Evolutionary conservation across 2,797 vertebrate species (phyloP).

Genomic region (Miichthys miiuy): DNA sequence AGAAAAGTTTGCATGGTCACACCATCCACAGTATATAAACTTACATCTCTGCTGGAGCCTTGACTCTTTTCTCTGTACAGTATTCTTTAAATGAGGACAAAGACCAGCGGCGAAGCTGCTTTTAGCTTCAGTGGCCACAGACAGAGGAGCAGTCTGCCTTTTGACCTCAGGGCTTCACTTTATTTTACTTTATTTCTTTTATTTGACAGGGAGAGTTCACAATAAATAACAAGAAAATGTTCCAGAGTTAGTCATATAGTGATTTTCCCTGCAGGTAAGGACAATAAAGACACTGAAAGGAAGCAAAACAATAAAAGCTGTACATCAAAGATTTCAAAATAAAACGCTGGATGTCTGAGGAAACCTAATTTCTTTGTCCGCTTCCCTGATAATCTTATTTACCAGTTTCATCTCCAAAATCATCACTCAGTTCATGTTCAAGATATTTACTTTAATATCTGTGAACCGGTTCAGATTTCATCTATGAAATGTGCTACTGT

Average conservation of each 20-base stretch:
- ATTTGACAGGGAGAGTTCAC: background rate
- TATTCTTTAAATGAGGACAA: slow-evolving; percentile 1
- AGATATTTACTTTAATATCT: background rate
- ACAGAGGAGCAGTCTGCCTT: slow-evolving; percentile 2
- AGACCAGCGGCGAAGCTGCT: slow-evolving; percentile 1
- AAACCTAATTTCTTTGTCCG: background rate
- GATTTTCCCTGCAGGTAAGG: background rate
- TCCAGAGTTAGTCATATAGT: background rate
- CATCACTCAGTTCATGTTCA: background rate
- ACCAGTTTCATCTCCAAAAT: background rate
- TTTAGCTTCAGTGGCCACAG: slow-evolving; percentile 13
- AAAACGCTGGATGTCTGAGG: background rate
- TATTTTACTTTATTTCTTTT: slow-evolving; percentile 23
- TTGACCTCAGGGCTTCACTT: slow-evolving; percentile 9
- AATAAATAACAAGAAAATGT: background rate
- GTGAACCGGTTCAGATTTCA: background rate
- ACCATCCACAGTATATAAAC: background rate
- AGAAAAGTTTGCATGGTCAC: background rate
- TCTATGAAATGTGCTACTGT: background rate
- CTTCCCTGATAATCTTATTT: background rate
- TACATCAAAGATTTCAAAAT: too few species aligned
- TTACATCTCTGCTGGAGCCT: background rate
- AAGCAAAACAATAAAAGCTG: background rate
- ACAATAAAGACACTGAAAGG: background rate
- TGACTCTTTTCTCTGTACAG: background rate